A percentile compares a stretch with the other conserved stretches of the same genome.
These are phyloP conservation scores for Melanotaenia nigrans DNA, from an alignment of 2,797 vertebrate species.

Conservation along the genomic window DNA sequence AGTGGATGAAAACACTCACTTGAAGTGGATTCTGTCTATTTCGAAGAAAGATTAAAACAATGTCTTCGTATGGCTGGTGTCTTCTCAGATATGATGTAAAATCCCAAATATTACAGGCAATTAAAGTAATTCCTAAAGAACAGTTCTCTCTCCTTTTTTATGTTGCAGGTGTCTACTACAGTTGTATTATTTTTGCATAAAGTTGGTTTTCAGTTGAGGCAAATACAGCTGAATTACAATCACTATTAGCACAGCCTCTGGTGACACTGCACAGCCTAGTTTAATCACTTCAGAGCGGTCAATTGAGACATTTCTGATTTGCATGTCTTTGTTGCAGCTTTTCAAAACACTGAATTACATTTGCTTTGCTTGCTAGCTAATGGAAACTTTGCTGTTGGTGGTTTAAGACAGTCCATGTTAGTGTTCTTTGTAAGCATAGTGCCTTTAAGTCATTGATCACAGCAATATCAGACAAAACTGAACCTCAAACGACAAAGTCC, in stretches of 20 bases:
- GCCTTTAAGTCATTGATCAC: not conserved
- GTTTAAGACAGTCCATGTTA: not conserved
- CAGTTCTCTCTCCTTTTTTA: not conserved
- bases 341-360: not conserved
- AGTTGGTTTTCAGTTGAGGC: not conserved
- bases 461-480: not conserved
- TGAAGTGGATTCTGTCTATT: not conserved
- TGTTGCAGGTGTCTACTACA: not conserved
- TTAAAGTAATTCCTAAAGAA: not conserved
- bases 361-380: not conserved
- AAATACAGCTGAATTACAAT: conserved; percentile 7
- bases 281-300: not conserved
- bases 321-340: not conserved
- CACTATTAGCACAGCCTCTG: not conserved
- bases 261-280: not conserved
- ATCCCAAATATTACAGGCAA: not conserved
- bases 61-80: not conserved
- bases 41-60: not conserved
- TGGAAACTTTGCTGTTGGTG: not conserved
- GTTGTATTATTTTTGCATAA: not conserved
- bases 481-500: not conserved
- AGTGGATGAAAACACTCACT: not conserved
- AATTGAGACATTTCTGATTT: not conserved
- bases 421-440: not conserved
- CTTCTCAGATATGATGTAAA: not conserved